These are phyloP conservation scores for Tupaia chinensis DNA, from an alignment of 2,113 vertebrate genomes.

Conservation along the genomic window DNA sequence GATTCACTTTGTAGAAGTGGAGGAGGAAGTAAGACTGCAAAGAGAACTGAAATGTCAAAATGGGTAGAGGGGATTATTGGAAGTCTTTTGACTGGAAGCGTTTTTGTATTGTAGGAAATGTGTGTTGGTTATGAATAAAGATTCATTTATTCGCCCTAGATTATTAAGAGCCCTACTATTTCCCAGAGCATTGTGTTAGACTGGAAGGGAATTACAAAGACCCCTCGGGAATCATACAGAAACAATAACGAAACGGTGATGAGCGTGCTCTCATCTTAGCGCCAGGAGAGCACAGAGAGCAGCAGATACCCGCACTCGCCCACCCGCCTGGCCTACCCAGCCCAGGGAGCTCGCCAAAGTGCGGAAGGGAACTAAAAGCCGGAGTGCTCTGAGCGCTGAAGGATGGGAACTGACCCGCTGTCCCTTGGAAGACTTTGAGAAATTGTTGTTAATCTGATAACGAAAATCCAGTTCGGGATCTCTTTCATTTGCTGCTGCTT, in stretches of 20 bases:
- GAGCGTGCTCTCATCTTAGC: neutral
- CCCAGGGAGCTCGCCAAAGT: neutral
- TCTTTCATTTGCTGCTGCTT: conserved; percentile 38
- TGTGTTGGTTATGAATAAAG: neutral
- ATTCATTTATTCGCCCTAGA: neutral
- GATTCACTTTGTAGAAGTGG: neutral
- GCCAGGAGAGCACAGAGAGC: neutral
- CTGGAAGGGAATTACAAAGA: neutral
- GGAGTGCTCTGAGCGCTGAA: neutral
- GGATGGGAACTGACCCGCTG: conserved; percentile 31
- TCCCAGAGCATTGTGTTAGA: neutral
- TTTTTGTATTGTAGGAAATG: conserved; percentile 9
- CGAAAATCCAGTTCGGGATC: conserved; percentile 48
- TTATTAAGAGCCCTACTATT: neutral
- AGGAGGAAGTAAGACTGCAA: neutral
- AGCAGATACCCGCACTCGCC: neutral
- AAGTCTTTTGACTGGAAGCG: neutral
- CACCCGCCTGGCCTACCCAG: neutral
- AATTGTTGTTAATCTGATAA: conserved; percentile 54
- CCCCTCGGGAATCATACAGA: neutral
- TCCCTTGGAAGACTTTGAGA: conserved; percentile 48
- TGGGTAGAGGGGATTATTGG: neutral
- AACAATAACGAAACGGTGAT: neutral
- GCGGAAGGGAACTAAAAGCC: neutral
- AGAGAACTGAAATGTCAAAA: neutral